Evolutionary conservation across 30 jellyfish, hydroid and myxozoan species (phyloP).

Genomic region (Hydractinia symbiolongicarpus): DNA sequence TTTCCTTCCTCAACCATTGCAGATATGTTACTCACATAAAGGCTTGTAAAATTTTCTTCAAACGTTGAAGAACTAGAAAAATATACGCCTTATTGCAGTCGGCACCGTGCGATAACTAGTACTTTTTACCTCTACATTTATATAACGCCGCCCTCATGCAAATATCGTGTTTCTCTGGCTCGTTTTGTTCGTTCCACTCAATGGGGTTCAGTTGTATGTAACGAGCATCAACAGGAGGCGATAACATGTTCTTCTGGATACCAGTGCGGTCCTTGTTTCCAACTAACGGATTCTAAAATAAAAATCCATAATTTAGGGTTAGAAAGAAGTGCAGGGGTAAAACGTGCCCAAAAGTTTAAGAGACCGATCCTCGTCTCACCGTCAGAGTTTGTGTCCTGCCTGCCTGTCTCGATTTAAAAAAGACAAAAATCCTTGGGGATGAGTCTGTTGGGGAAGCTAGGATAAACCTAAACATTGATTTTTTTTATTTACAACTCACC

Average conservation of each 20-base stretch:
- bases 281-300: constrained; percentile 48
- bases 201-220: constrained; percentile 64
- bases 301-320: not conserved
- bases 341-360: not conserved
- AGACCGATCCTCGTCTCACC: not conserved
- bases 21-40: too few relatives aligned
- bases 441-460: too few relatives aligned
- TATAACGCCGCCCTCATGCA: constrained; percentile 85
- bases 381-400: not conserved
- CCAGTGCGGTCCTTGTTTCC: constrained; percentile 79
- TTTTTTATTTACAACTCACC: constrained; percentile 27
- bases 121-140: constrained; percentile 58
- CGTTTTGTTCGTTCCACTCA: constrained; percentile 67
- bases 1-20: too few relatives aligned
- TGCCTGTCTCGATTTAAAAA: too few relatives aligned
- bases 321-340: not conserved
- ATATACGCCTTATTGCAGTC: not conserved
- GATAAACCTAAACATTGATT: too few relatives aligned
- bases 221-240: constrained; percentile 78
- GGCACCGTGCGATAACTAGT: not conserved
- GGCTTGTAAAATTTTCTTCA: too few relatives aligned
- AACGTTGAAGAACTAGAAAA: too few relatives aligned
- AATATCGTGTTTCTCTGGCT: constrained; percentile 55
- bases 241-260: constrained; percentile 36
- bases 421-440: too few relatives aligned